Evolutionary conservation across 2,888 invertebrate genomes (phyloP), one percentile per base, ranked within the genome.

Genomic region (Meteorus colon): DNA sequence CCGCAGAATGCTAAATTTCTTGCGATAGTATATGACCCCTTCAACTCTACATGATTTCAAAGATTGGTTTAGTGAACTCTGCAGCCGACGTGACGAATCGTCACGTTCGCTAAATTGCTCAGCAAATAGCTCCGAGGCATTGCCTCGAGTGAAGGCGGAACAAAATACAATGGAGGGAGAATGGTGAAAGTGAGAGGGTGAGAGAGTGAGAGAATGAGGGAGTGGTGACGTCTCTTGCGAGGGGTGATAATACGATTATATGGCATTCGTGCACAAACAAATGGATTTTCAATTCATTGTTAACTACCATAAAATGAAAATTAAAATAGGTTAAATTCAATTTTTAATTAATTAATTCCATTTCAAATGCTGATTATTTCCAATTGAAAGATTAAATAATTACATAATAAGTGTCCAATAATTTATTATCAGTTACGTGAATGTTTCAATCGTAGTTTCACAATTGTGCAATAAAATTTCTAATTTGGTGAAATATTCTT

Each of bases 21-120:
- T 29, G 66, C 14, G 2, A 45, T 24, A 19, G 65, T 29, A 34
- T 10, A 69, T 31, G 8, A 31, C 29, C 34, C 19, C 59, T 16
- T 3, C n/a, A 14, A 59, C 19, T 70, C 14, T 14, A 10, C 8
- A 41, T 45, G 29, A 51, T 34, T 63, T 73, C 29, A 73, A 73
- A 34, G 51, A 65, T 73, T 34, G 51, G 65, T 51, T 41, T 48
- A 34, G n/a, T 31, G 34, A 41, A 73, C 29, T 73, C 34, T 48
- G 74, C 14, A 65, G 24, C 41, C 29, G 12, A 66, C 62, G 65
- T 74, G 74, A 71, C 77, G 70, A 79, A 79, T 79, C 76, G 78
- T 79, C 79, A 80, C 78, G 79, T 80, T 78, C 65, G 73, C 55
- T 73, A 78, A 80, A 79, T 77, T 77, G 79, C 73, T 79, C 70